Evolutionary conservation across 30 jellyfish, hydroid and myxozoan species (phyloP).

Genomic region (Clytia hemisphaerica): DNA sequence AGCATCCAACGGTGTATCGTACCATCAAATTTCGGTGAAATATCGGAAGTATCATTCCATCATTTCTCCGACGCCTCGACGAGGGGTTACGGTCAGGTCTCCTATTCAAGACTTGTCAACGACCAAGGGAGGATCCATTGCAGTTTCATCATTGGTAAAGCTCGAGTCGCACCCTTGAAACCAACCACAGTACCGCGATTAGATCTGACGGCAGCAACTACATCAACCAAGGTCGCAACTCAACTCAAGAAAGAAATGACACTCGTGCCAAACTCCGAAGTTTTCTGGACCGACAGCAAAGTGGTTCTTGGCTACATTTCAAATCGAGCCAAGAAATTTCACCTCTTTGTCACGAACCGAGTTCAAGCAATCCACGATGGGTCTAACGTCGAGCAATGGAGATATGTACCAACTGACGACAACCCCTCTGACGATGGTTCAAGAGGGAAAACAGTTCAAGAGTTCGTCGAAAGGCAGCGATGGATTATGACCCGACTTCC

Average conservation of each 20-base stretch:
- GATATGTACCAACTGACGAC: slow-evolving; percentile 8
- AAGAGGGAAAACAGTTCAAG: slow-evolving; percentile 24
- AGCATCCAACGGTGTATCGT: neutral
- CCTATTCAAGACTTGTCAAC: too few species aligned
- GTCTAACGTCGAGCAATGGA: slow-evolving; percentile 44
- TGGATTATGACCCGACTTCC: slow-evolving; percentile 36
- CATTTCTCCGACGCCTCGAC: slow-evolving; percentile 40
- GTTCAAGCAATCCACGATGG: slow-evolving; percentile 37
- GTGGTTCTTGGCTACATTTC: slow-evolving; percentile 30
- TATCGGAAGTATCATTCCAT: slow-evolving; percentile 22
- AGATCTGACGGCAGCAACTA: too few species aligned
- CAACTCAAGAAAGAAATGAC: slow-evolving; percentile 27
- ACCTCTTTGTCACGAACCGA: slow-evolving; percentile 37
- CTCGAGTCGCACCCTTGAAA: too few species aligned
- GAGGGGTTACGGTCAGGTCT: slow-evolving; percentile 25
- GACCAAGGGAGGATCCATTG: slow-evolving; percentile 16
- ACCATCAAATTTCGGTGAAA: neutral
- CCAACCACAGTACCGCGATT: too few species aligned
- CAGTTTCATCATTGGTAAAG: slow-evolving; percentile 34
- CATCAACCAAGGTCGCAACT: too few species aligned
- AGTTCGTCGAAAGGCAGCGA: slow-evolving; percentile 2
- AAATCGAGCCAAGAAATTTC: slow-evolving; percentile 19
- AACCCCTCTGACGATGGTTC: slow-evolving; percentile 56
- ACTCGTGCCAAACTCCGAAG: neutral
- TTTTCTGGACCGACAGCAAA: slow-evolving; percentile 59